Evolutionary conservation across 2,888 invertebrate genomes (phyloP).

Genomic region (Sesia bembeciformis): DNA sequence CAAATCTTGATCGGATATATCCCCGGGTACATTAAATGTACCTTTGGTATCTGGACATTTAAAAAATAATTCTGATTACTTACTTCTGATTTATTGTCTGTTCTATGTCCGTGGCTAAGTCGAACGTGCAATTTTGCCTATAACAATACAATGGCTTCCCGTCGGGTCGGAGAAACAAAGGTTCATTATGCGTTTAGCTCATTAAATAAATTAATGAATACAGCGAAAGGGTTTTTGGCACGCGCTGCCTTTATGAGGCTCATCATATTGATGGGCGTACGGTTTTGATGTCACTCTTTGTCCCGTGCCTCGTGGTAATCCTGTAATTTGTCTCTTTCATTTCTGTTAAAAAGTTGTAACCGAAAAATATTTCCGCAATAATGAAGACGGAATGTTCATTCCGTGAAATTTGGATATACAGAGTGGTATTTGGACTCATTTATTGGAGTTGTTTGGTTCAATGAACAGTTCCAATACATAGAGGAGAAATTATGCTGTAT

Average conservation of each 20-base stretch:
- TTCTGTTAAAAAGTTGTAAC: neutral
- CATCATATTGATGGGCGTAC: slow-evolving; percentile 35
- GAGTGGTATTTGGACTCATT: too few species aligned
- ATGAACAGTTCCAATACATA: too few species aligned
- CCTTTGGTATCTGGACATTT: too few species aligned
- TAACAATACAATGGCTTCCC: slow-evolving; percentile 38
- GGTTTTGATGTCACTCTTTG: slow-evolving; percentile 18
- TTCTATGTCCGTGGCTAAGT: neutral
- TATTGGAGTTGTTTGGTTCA: too few species aligned
- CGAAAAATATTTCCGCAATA: too few species aligned
- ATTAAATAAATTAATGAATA: slow-evolving; percentile 58
- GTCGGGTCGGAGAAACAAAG: slow-evolving; percentile 42
- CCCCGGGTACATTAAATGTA: too few species aligned
- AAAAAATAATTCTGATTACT: too few species aligned
- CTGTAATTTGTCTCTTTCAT: neutral
- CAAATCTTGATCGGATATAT: too few species aligned
- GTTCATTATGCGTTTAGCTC: slow-evolving; percentile 53
- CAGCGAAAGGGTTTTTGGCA: slow-evolving; percentile 39
- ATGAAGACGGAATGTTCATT: too few species aligned
- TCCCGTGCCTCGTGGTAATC: slow-evolving; percentile 5
- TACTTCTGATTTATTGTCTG: neutral
- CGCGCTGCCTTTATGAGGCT: slow-evolving; percentile 26
- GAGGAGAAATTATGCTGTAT: too few species aligned
- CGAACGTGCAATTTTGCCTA: slow-evolving; percentile 27
- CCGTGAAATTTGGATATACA: too few species aligned